Evolutionary conservation across 2,888 invertebrate species (phyloP), one percentile per base, ranked within the genome.

Genomic region (Tiliacea citrago): DNA sequence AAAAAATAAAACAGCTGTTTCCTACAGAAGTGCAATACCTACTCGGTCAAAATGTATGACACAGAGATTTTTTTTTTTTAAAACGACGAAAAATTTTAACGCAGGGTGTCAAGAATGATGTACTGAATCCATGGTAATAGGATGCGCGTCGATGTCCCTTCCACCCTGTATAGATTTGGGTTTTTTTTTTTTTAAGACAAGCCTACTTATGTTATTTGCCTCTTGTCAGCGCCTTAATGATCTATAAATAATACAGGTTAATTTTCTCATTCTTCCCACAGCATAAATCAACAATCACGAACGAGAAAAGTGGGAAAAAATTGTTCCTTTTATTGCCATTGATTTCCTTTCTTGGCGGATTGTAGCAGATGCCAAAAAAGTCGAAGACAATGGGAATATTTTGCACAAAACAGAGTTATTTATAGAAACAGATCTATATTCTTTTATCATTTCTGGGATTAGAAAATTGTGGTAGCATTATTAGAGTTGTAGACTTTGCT

Each of bases 191-290:
- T n/a, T n/a, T n/a, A n/a, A n/a, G n/a, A n/a, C n/a, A n/a, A n/a
- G n/a, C n/a, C n/a, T n/a, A n/a, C n/a, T n/a, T n/a, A n/a, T n/a
- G n/a, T n/a, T n/a, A n/a, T n/a, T n/a, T n/a, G n/a, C n/a, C n/a
- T n/a, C n/a, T n/a, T n/a, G n/a, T n/a, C n/a, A n/a, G n/a, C n/a
- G n/a, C n/a, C n/a, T n/a, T 65, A 47, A 53, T 35, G 21, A 53
- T 9, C 8, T 29, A 29, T 29, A 12, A 67, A 21, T 6, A 42
- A 35, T 58, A 57, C 51, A 49, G n/a, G n/a, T 67, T 57, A 61
- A 77, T 70, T 35, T 51, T 68, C 57, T 39, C 24, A 66, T 21
- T 39, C 29, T 53, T 69, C 57, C 57, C 66, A 76, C 57, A 76
- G 24, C 55, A 29, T 45, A 66, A n/a, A 51, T 51, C 47, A 69